Conservation (phyloP, 2,888 invertebrate species). For the Liposcelis brunnea region DNA sequence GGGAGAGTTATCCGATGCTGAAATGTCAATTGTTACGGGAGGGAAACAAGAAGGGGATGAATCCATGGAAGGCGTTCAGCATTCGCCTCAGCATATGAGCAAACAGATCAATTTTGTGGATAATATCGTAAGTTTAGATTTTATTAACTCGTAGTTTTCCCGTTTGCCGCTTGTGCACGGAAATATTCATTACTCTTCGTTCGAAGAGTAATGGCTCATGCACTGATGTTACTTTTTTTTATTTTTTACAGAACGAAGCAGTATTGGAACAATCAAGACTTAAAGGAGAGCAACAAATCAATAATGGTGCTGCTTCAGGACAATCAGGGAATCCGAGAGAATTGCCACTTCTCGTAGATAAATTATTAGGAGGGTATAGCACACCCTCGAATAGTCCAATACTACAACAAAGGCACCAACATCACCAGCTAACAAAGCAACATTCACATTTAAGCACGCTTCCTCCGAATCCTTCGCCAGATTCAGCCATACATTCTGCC, state of each 20-base stretch:
- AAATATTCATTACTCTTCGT: no score
- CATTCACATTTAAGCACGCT: slow-evolving; percentile 30
- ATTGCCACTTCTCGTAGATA: slow-evolving; percentile 37
- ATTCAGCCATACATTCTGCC: slow-evolving; percentile 77
- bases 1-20: slow-evolving; percentile 79
- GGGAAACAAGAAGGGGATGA: slow-evolving; percentile 27
- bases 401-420: slow-evolving; percentile 27
- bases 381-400: slow-evolving; percentile 48
- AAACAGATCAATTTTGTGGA: neutral
- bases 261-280: no score
- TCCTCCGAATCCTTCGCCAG: slow-evolving; percentile 69
- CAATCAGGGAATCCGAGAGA: slow-evolving; percentile 23
- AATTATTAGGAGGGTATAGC: slow-evolving; percentile 32
- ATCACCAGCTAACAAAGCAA: slow-evolving; percentile 15
- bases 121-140: neutral
- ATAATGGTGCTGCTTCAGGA: slow-evolving; percentile 32
- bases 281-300: slow-evolving; percentile 32
- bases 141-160: no score
- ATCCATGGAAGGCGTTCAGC: slow-evolving; percentile 31
- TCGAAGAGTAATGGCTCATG: no score
- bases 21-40: slow-evolving; percentile 28
- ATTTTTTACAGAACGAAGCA: no score
- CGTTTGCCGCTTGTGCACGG: no score
- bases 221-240: no score
- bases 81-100: neutral